These are phyloP conservation scores for Patagioenas fasciata DNA, from an alignment of 2,113 vertebrate species.

Conservation along the genomic window DNA sequence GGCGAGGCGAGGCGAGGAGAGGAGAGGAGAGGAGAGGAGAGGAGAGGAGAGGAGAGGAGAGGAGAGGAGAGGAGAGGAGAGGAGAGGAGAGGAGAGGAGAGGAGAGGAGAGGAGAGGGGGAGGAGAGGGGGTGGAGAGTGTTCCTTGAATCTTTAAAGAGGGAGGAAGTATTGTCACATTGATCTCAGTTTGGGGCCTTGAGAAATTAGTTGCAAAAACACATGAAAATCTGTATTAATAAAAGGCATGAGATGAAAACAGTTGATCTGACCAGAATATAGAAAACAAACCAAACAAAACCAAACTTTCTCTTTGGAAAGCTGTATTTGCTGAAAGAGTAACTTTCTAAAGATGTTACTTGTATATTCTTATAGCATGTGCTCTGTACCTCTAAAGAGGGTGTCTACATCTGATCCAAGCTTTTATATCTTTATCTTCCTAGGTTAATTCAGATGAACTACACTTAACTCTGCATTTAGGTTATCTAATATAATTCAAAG, in stretches of 20 bases:
- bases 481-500: constrained; percentile 12
- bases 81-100: not conserved
- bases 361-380: not conserved
- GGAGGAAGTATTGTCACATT: not conserved
- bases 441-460: not conserved
- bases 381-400: not conserved
- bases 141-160: not conserved
- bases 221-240: not conserved
- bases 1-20: not conserved
- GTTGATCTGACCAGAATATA: not conserved
- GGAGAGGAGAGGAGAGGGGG: not conserved
- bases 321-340: not conserved
- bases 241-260: not conserved
- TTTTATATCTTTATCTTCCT: not conserved
- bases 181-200: not conserved
- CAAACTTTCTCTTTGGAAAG: not conserved
- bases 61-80: not conserved
- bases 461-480: not conserved
- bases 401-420: not conserved
- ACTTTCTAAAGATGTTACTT: not conserved
- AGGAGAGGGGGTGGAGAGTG: not conserved
- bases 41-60: rapidly evolving
- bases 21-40: not conserved
- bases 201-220: not conserved
- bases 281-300: not conserved